Base-by-base conservation (phyloP, 1,140 invertebrate genomes). In the Cyclina sinensis region DNA sequence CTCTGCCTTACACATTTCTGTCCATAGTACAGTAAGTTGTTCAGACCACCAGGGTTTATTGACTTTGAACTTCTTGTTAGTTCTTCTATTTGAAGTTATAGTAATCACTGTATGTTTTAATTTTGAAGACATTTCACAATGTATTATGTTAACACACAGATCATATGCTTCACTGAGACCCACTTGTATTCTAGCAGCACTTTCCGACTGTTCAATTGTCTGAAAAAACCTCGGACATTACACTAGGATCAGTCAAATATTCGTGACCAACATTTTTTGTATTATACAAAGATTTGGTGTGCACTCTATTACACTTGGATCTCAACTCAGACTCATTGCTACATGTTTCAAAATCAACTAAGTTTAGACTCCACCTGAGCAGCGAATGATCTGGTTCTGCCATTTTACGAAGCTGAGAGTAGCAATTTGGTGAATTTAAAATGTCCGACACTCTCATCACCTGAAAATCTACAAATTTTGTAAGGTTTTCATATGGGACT, bases 311-410 rank as follows among this genome's bases (percentile, higher is more conserved):
- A 57, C 9, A 14, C 18, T 57, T 9, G 5, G 51, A 18, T 14
- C n/a, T 57, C 16, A 9, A 57, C 3, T 57, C 9, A 14, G 9
- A 4, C 16, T 14, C 3, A 18, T 21, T 57, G 4, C 3, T 57
- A 4, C 51, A n/a, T n/a, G n/a, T n/a, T n/a, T n/a, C 51, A 9
- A 14, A 3, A 57, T 3, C 51, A 57, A 21, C 51, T 57, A 57
- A 57, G n/a, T 21, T 14, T 11, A 57, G 9, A 18, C n/a, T 57
- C 51, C 51, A 57, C 12, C 14, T 21, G 1, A 65, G 27, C 14
- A 83, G 21, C 30, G 80, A 83, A 30, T 83, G 80, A 43, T 83
- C 80, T 39, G 57, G 80, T 12, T 68, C 18, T 30, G 32, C n/a
- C 7, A 37, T 7, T 11, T 35, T 39, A 46, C 37, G 37, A 35